Conservation (phyloP, 2,797 vertebrate species). For the Labeo calbasu region DNA sequence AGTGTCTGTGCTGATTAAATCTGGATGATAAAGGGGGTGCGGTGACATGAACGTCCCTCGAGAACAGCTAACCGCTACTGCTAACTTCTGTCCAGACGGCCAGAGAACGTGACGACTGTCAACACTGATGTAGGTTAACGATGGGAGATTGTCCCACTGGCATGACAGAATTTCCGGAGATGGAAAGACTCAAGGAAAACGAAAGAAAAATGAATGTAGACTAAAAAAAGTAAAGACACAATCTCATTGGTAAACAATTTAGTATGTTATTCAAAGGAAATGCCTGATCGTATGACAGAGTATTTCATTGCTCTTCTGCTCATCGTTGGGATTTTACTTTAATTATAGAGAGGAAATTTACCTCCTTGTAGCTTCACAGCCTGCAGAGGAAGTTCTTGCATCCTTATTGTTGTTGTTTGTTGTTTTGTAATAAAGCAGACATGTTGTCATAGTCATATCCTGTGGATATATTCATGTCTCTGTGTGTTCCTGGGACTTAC, state of each 20-base stretch:
- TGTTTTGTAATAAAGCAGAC: conserved; percentile 24
- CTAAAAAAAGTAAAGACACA: neutral
- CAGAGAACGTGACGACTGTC: neutral
- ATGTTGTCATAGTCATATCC: conserved; percentile 41
- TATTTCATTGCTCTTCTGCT: conserved; percentile 5
- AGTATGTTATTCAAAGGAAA: conserved; percentile 23
- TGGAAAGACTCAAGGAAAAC: neutral
- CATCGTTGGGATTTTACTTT: conserved; percentile 11
- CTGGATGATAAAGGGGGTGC: conserved; percentile 46
- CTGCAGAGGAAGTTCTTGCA: neutral
- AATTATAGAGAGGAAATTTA: neutral
- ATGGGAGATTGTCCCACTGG: conserved; percentile 34
- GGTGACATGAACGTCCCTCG: conserved; percentile 6
- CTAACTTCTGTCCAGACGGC: conserved; percentile 6
- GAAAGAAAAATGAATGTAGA: neutral
- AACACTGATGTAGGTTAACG: conserved; percentile 20
- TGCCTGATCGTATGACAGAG: neutral
- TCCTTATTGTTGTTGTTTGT: conserved; percentile 16
- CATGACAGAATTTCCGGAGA: neutral
- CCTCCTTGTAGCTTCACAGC: neutral
- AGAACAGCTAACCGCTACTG: neutral
- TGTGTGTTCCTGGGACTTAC: conserved; percentile 33
- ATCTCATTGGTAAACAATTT: conserved; percentile 24
- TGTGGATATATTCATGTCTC: conserved; percentile 47
- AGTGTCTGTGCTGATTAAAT: conserved; percentile 24